Conservation (phyloP, 2,888 invertebrate species). For the Ferrisia virgata region DNA sequence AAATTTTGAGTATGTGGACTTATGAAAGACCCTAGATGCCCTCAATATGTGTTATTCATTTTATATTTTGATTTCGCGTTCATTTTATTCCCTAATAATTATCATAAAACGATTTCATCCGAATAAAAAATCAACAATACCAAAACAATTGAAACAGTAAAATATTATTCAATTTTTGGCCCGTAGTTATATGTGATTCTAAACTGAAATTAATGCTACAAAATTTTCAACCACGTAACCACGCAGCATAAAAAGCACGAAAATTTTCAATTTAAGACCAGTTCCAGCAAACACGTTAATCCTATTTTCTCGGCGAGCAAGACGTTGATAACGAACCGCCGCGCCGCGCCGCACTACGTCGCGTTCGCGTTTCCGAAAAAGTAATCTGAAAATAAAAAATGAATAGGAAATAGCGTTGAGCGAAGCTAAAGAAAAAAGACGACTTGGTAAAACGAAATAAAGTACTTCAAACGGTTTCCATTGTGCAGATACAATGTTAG, state of each 20-base stretch:
- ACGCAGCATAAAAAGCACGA: background rate
- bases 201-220: too few relatives aligned
- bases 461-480: conserved; percentile 39
- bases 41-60: too few relatives aligned
- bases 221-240: background rate
- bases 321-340: conserved; percentile 6
- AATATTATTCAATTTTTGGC: too few relatives aligned
- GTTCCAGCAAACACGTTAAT: background rate
- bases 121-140: too few relatives aligned
- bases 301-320: background rate
- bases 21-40: too few relatives aligned
- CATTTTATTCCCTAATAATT: too few relatives aligned
- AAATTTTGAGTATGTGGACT: too few relatives aligned
- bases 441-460: conserved; percentile 39
- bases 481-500: conserved; percentile 27
- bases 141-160: too few relatives aligned
- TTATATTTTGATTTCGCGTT: too few relatives aligned
- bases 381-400: conserved; percentile 19
- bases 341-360: too few relatives aligned
- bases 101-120: too few relatives aligned
- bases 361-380: background rate
- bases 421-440: conserved; percentile 28
- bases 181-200: too few relatives aligned
- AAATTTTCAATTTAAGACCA: conserved; percentile 4
- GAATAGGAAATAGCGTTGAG: conserved; percentile 3